These are phyloP conservation scores for Kryphioiulus occultus DNA, from an alignment of 2,888 invertebrate genomes.

Conservation along the genomic window DNA sequence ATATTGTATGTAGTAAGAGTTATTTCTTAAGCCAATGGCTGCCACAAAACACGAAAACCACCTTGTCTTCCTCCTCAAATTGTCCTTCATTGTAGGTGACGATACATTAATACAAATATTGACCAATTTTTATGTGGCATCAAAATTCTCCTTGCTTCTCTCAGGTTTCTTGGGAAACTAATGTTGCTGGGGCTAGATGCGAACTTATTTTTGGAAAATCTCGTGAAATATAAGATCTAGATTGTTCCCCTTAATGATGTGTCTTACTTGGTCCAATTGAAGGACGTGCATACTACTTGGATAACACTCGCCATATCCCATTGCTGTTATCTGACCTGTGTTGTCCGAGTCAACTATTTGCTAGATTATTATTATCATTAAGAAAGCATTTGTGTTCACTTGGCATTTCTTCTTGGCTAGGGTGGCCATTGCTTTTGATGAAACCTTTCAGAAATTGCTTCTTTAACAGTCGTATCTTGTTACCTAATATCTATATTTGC, in stretches of 20 bases:
- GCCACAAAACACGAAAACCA: neutral
- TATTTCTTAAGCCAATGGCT: no score
- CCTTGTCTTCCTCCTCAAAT: neutral
- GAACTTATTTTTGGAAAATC: neutral
- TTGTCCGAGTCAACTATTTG: constrained; percentile 40
- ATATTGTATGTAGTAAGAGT: no score
- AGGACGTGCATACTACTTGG: neutral
- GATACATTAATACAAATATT: neutral
- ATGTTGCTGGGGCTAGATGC: neutral
- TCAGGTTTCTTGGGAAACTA: neutral
- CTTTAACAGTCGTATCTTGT: constrained; percentile 32
- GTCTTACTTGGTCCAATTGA: constrained; percentile 5
- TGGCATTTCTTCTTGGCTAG: neutral
- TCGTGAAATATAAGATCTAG: neutral
- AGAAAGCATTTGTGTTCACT: constrained; percentile 32
- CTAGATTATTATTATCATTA: constrained; percentile 40
- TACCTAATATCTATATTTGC: constrained; percentile 34
- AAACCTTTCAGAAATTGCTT: constrained; percentile 38
- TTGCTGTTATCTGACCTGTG: constrained; percentile 35
- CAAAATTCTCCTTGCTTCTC: neutral
- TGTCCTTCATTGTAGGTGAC: neutral
- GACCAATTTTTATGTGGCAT: neutral
- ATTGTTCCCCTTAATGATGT: neutral
- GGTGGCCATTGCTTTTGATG: neutral
- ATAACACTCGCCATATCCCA: neutral